Evolutionary conservation across 2,888 invertebrate species (phyloP), one percentile per base, ranked within the genome.

Genomic region (Tetropium fuscum): DNA sequence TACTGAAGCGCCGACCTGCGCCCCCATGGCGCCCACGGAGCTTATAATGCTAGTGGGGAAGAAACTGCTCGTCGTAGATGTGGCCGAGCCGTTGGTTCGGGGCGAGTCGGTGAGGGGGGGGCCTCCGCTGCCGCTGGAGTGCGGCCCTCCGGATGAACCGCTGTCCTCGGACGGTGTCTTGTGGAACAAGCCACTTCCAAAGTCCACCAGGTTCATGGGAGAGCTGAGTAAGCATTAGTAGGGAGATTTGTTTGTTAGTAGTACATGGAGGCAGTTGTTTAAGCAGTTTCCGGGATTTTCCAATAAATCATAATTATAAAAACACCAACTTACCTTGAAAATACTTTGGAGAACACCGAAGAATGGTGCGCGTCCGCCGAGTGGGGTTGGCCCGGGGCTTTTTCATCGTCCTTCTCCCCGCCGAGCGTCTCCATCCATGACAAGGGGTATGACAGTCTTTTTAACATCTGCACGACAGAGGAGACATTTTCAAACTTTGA

Each of bases 151-250:
- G 74, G 84, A 84, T 70, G 91, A 91, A 83, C 89, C 88, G 85
- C 94, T 94, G 86, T 94, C 94, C 82, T 93, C 93, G 80, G 94
- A 94, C 78, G 94, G 94, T 87, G 94, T 94, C 87, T 91, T 93
- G 83, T 90, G 87, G 87, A 96, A 95, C 83, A 95, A 88, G 84
- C 95, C 95, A 79, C 94, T 93, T 83, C 96, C 94, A 85, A 97
- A 93, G 88, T 96, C 96, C 84, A 95, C 95, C 87, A 97, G 88
- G 87, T 94, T 94, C 86, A 94, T 94, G 80, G 94, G 94, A 80
- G 94, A 94, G 85, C 94, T 94, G 59, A 48, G 59, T 47, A 56
- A 53, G 58, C 59, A 27, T 63, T 55, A 45, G 55, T 55, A 53
- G 25, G 49, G 45, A 53, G 55, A 60, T 58, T n/a, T n/a, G n/a